Evolutionary conservation across 2,888 invertebrate species (phyloP), one percentile per base, ranked within the genome.

Genomic region (Seira ritae): DNA sequence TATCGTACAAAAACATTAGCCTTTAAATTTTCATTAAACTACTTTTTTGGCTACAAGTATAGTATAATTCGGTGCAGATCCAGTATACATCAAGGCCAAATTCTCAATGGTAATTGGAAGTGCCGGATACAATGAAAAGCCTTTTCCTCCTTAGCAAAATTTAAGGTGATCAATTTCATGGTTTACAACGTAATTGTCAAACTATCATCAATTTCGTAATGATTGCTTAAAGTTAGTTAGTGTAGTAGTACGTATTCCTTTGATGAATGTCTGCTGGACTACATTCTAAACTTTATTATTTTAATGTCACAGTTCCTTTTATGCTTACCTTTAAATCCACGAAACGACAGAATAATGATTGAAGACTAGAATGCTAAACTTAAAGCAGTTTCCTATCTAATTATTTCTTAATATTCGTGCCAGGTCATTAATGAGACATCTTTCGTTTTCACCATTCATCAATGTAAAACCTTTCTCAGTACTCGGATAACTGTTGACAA

Each of bases 11-110:
- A 50, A 46, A 65, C 42, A 46, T 20, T 46, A 66, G 31, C 67
- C 46, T 46, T 24, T 19, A 24, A 62, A 23, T 60, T 62, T 73
- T 68, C 17, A 19, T 68, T 67, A 22, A 42, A 50, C 46, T 46
- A 20, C 19, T 20, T 70, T 70, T 46, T 4, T 70, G 42, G 65
- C 65, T 46, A 66, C 12, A 22, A 20, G 46, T 78, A 70, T 15
- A 37, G 46, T 71, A 79, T 79, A 79, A 79, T 79, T 79, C 79
- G 79, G 79, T 79, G 79, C 79, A 79, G 79, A 79, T 78, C 72
- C 77, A 66, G 71, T 79, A 72, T 72, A 79, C 79, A 72, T 66
- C 79, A 79, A 79, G 79, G 79, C 79, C 79, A 79, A 71, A 60
- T 22, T 62, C 69, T 70, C 46, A 68, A 17, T 23, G 6, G 62